Evolutionary conservation across 2,888 invertebrate species (phyloP).

Genomic region (Apotomis turbidana): DNA sequence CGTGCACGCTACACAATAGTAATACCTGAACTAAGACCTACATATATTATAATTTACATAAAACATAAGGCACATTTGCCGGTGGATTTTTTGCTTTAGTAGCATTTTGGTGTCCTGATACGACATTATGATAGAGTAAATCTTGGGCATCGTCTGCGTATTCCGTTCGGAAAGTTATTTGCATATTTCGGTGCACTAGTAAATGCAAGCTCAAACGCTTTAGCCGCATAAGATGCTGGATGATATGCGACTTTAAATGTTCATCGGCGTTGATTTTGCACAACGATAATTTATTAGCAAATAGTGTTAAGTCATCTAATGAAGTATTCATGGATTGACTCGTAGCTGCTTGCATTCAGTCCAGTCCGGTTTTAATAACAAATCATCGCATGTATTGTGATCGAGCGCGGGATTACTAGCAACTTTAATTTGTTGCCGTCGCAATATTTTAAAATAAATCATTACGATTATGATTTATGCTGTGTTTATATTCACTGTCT

Average conservation of each 20-base stretch:
- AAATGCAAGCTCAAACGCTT: not conserved
- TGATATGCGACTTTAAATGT: constrained; percentile 60
- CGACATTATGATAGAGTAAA: too few relatives aligned
- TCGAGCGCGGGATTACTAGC: constrained; percentile 63
- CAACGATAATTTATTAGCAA: constrained; percentile 62
- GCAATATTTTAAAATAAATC: constrained; percentile 55
- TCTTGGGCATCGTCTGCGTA: too few relatives aligned
- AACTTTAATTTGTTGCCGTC: constrained; percentile 56
- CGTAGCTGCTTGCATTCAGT: constrained; percentile 53
- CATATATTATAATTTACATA: too few relatives aligned
- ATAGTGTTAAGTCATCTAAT: constrained; percentile 76
- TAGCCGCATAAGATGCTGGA: not conserved
- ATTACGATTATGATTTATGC: constrained; percentile 59
- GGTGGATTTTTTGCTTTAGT: too few relatives aligned
- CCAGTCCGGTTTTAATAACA: constrained; percentile 63
- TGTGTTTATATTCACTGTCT: constrained; percentile 50
- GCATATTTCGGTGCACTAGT: too few relatives aligned
- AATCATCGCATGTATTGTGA: constrained; percentile 65
- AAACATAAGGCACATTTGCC: too few relatives aligned
- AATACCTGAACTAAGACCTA: too few relatives aligned
- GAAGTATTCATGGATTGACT: constrained; percentile 72
- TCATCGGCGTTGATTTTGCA: constrained; percentile 56
- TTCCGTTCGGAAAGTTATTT: too few relatives aligned
- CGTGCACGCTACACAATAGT: too few relatives aligned
- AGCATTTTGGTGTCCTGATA: too few relatives aligned